Percentiles rank a stretch among this genome's conserved stretches.
These are phyloP conservation scores for Ranitomeya variabilis DNA, from an alignment of 2,113 vertebrate genomes.

Conservation along the genomic window DNA sequence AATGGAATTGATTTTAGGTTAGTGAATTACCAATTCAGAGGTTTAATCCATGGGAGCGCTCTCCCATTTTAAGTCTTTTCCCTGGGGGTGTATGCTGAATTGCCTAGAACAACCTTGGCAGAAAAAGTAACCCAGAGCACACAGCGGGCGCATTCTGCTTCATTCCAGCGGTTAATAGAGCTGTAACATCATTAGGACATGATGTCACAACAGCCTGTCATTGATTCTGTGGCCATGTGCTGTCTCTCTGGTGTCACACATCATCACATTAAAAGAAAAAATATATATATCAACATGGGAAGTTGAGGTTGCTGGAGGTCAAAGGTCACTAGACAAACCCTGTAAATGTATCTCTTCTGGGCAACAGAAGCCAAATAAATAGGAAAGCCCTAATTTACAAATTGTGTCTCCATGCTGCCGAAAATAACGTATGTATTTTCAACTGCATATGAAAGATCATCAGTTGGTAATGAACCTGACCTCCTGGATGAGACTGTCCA, in stretches of 20 bases:
- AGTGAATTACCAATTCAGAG: conserved; percentile 46
- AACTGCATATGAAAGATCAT: not conserved
- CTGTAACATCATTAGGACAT: conserved; percentile 40
- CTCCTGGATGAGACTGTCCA: not conserved
- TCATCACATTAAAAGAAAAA: conserved; percentile 4
- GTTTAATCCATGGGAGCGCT: conserved; percentile 31
- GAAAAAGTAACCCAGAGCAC: conserved; percentile 8
- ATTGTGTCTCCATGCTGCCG: not conserved
- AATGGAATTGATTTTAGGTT: conserved; percentile 42
- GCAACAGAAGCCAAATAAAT: not conserved
- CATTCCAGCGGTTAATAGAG: conserved; percentile 31
- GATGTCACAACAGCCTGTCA: conserved; percentile 14
- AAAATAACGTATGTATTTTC: not conserved
- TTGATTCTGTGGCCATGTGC: conserved; percentile 21
- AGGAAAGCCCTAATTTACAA: not conserved
- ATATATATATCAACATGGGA: not conserved
- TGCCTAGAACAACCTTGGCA: conserved; percentile 34
- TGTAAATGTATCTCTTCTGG: not conserved
- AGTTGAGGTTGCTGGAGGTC: conserved; percentile 14
- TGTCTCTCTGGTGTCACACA: conserved; percentile 28
- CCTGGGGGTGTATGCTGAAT: conserved; percentile 36
- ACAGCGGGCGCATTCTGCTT: conserved; percentile 25
- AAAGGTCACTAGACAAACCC: not conserved
- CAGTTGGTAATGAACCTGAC: not conserved
- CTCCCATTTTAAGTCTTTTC: conserved; percentile 36